Conservation (phyloP, 2,888 invertebrate genomes). For the Sphinx pinastri region DNA sequence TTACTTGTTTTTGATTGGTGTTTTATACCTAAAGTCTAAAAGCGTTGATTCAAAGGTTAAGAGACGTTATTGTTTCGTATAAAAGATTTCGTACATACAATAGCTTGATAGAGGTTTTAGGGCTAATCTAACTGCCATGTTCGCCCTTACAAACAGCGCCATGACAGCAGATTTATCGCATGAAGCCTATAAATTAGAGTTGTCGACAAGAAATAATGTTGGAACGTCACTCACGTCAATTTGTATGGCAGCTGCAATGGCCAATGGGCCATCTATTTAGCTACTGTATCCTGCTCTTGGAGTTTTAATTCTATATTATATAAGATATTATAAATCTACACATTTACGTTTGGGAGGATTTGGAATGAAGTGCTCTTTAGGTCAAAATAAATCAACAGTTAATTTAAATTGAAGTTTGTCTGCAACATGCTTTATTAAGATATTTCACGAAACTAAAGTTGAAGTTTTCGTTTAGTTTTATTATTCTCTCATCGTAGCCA, state of each 20-base stretch:
- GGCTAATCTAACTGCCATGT: background rate
- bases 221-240: background rate
- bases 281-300: background rate
- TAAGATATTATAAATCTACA: too few relatives aligned
- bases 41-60: too few relatives aligned
- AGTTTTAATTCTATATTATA: too few relatives aligned
- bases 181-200: background rate
- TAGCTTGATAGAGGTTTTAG: background rate
- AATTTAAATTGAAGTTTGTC: too few relatives aligned
- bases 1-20: too few relatives aligned
- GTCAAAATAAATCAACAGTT: too few relatives aligned
- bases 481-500: background rate
- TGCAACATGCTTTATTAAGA: background rate
- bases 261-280: background rate
- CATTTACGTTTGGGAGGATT: too few relatives aligned
- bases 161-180: constrained; percentile 11
- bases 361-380: too few relatives aligned
- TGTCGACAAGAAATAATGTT: constrained; percentile 6
- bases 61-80: too few relatives aligned
- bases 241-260: constrained; percentile 3
- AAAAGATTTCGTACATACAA: too few relatives aligned
- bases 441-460: background rate
- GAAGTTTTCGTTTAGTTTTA: constrained; percentile 10
- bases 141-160: background rate
- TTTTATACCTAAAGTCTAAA: too few relatives aligned